Evolutionary conservation across 2,113 vertebrate species (phyloP).

Genomic region (Suncus etruscus): DNA sequence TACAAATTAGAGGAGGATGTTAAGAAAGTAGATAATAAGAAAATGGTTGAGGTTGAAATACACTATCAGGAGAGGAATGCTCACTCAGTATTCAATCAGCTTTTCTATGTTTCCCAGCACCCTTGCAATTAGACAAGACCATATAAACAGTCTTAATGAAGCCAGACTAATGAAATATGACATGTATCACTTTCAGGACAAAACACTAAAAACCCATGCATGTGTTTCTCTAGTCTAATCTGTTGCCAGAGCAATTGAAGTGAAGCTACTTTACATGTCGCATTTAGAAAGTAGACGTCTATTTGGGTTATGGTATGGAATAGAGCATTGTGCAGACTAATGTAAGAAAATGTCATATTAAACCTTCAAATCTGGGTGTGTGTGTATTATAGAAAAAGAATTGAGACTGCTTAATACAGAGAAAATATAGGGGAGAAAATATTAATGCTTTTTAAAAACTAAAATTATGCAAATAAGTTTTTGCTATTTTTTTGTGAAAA

Average conservation of each 20-base stretch:
- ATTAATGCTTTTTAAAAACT: conserved; percentile 22
- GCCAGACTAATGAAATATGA: background rate
- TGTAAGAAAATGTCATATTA: background rate
- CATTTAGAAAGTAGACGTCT: background rate
- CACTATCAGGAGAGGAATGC: background rate
- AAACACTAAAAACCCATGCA: background rate
- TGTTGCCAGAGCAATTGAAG: background rate
- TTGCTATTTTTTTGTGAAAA: conserved; percentile 14
- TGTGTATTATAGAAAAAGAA: background rate
- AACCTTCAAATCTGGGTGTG: background rate
- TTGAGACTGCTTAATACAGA: conserved; percentile 3
- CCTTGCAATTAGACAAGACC: background rate
- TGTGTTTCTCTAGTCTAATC: background rate
- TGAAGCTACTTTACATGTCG: background rate
- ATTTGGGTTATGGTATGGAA: background rate
- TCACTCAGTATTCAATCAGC: background rate
- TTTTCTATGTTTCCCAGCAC: background rate
- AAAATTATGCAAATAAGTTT: background rate
- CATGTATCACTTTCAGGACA: background rate
- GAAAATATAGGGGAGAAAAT: background rate
- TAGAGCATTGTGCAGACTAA: background rate
- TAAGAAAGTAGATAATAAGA: background rate
- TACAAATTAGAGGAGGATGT: background rate
- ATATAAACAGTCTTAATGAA: background rate
- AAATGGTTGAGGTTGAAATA: conserved; percentile 1